A percentile compares a stretch with the other conserved stretches of the same genome.
phyloP scores from a whole-genome alignment of 2,888 invertebrate genomes.

The Nowickia ferox region DNA sequence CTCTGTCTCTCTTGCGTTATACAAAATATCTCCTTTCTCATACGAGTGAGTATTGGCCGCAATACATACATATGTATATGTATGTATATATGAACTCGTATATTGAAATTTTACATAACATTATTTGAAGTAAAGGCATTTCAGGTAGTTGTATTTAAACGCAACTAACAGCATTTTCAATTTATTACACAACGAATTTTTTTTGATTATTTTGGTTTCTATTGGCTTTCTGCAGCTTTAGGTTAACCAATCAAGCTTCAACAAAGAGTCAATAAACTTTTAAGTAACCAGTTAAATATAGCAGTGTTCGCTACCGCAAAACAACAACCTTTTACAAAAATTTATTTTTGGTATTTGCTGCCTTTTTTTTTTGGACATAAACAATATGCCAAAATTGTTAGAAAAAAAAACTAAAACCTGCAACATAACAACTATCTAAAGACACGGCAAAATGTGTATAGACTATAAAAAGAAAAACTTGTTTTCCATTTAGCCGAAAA shows the following conservation, averaged over 20 bases:
- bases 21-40: constrained; percentile 38
- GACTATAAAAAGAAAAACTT: constrained; percentile 59
- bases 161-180: constrained; percentile 26
- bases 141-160: constrained; percentile 5
- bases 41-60: constrained; percentile 2
- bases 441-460: constrained; percentile 8
- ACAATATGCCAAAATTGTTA: constrained; percentile 54
- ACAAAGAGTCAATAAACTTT: constrained; percentile 69
- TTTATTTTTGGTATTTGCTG: constrained; percentile 11
- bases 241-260: constrained; percentile 68
- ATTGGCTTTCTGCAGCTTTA: constrained; percentile 38
- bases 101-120: constrained; percentile 19
- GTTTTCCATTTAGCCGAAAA: constrained; percentile 45
- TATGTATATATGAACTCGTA: too few species aligned
- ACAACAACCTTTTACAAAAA: constrained; percentile 51
- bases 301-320: constrained; percentile 27
- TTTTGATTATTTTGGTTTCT: constrained; percentile 44
- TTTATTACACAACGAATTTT: constrained; percentile 56
- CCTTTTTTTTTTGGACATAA: constrained; percentile 50
- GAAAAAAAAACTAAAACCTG: constrained; percentile 18
- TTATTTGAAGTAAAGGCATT: constrained; percentile 15
- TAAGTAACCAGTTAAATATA: constrained; percentile 22
- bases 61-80: too few species aligned
- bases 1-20: neutral
- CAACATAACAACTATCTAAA: constrained; percentile 27